These are phyloP conservation scores for Argynnis bischoffii DNA, from an alignment of 2,888 invertebrate species.

Conservation along the genomic window DNA sequence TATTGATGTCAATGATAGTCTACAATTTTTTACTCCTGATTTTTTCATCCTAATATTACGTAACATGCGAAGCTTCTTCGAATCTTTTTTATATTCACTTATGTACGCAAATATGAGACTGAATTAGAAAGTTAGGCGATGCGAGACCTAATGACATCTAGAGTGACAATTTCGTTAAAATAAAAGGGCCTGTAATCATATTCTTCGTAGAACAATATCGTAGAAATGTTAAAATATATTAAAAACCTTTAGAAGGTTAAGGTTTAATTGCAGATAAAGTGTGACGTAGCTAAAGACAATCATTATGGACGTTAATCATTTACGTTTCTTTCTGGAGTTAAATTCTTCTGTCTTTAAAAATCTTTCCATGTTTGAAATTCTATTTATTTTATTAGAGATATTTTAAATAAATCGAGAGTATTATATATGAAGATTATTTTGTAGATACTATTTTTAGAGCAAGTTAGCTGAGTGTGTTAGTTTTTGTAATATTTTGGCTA, in stretches of 20 bases:
- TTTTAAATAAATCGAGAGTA: neutral
- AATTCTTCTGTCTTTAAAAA: neutral
- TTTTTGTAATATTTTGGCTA: neutral
- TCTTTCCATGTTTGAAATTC: neutral
- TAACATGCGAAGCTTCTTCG: conserved; percentile 39
- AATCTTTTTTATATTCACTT: conserved; percentile 55
- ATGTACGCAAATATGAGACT: conserved; percentile 79
- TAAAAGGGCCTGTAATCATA: neutral
- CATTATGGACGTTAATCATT: no score
- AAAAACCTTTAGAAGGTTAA: conserved; percentile 10
- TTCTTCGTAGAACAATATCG: conserved; percentile 1
- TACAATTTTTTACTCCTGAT: conserved; percentile 40
- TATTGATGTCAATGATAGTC: conserved; percentile 22
- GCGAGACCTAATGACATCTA: conserved; percentile 45
- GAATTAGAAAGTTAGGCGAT: conserved; percentile 71
- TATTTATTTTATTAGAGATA: neutral
- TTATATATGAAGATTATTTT: neutral
- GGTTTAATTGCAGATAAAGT: neutral
- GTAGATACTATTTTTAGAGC: conserved; percentile 6
- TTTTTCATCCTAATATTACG: conserved; percentile 34
- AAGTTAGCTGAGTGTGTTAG: neutral
- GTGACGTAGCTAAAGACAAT: no score
- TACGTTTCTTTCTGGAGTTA: neutral
- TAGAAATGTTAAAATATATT: neutral
- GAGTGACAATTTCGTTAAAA: conserved; percentile 1